Evolutionary conservation across 2,888 invertebrate genomes (phyloP), one percentile per base, ranked within the genome.

Genomic region (Automeris io): DNA sequence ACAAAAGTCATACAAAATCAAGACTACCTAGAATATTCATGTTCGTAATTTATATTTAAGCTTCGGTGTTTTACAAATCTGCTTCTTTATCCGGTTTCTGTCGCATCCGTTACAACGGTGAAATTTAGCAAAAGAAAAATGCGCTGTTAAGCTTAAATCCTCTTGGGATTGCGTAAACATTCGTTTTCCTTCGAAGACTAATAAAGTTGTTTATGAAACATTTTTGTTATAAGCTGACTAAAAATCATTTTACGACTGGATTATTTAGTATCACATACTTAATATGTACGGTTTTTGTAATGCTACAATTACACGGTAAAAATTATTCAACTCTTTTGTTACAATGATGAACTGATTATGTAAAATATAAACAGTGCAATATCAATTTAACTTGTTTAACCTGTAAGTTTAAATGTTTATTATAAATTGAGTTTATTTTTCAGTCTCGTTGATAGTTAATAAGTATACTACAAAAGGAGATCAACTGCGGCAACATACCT

Each of bases 61-160:
- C 8, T 16, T 29, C 8, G 16, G n/a, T 29, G 5, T 29, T 40
- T 36, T 18, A 21, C 43, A 50, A 51, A 46, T 47, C 40, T 45
- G 39, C 32, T 16, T 37, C 12, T 37, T 24, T 31, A 32, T 37
- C 32, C 32, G 23, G 32, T 23, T 37, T 32, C 31, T 36, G 43
- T 49, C 40, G 42, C 38, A 40, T 40, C 23, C 16, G 37, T 37
- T 19, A 42, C 37, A 39, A 38, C 11, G 36, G 41, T 50, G 42
- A 25, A 33, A 45, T 43, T 18, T 40, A 54, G 53, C 53, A 61
- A 56, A 57, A 51, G 42, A 53, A 57, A 47, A 45, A 46, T 39
- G 40, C 46, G 46, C 46, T 56, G 54, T 53, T 61, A 61, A 62
- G 52, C 54, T 46, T 37, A 54, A 60, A 55, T 54, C 49, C 51